Conservation (phyloP, 2,888 invertebrate genomes). For the Caenorhabditis sinica region DNA sequence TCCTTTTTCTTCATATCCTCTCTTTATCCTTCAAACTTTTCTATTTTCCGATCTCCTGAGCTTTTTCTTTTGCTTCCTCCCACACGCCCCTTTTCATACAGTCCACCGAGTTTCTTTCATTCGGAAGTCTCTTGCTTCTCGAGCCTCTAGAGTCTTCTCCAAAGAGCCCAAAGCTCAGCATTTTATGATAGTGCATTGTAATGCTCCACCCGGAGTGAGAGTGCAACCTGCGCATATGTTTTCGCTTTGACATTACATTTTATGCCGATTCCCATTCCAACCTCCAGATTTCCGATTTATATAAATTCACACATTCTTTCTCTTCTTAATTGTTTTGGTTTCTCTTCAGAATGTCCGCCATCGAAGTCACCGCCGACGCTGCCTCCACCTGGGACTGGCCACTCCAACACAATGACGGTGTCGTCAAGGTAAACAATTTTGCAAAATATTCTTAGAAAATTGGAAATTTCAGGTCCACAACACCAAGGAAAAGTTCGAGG, state of each 20-base stretch:
- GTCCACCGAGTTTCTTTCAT: conserved; percentile 21
- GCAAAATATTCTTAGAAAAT: background rate
- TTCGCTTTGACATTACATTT: conserved; percentile 51
- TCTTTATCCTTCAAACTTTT: background rate
- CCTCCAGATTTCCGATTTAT: conserved; percentile 11
- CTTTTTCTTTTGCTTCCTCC: background rate
- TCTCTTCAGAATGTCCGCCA: conserved; percentile 69
- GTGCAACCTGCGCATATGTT: conserved; percentile 60
- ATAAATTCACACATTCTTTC: conserved; percentile 26
- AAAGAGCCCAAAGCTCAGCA: conserved; percentile 22
- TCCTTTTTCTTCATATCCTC: conserved; percentile 5
- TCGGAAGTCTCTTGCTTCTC: conserved; percentile 20
- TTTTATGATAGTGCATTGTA: conserved; percentile 50
- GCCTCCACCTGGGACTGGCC: conserved; percentile 80
- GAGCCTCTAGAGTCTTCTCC: background rate
- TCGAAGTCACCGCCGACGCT: conserved; percentile 76
- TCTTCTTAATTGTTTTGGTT: background rate
- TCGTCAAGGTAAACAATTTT: conserved; percentile 71
- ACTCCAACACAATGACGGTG: conserved; percentile 78
- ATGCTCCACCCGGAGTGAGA: conserved; percentile 19
- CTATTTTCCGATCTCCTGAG: conserved; percentile 15
- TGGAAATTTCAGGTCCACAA: conserved; percentile 71
- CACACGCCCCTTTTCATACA: conserved; percentile 31
- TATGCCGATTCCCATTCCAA: conserved; percentile 28
- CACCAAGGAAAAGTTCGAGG: conserved; percentile 79